Evolutionary conservation across 2,113 vertebrate genomes (phyloP).

Genomic region (Megaptera novaeangliae): DNA sequence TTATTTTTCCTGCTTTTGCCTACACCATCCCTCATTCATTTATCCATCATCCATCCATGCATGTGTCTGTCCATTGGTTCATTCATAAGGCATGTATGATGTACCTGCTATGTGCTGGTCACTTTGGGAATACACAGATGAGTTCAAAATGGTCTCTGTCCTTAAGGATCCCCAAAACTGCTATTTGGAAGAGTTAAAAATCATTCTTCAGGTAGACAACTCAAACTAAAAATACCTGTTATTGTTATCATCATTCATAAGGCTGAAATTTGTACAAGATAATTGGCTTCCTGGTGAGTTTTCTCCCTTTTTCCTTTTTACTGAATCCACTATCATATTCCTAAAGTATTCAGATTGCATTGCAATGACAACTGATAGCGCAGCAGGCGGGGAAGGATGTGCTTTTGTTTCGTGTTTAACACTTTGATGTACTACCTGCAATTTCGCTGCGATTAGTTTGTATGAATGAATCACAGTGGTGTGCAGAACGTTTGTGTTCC

Average conservation of each 20-base stretch:
- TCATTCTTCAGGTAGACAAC: conserved; percentile 17
- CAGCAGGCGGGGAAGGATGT: neutral
- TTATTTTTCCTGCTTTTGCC: neutral
- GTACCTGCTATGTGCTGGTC: neutral
- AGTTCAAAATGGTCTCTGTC: neutral
- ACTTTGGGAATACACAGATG: neutral
- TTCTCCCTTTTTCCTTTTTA: neutral
- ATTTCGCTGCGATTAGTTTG: neutral
- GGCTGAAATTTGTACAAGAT: conserved; percentile 30
- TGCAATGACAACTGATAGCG: neutral
- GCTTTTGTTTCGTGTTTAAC: neutral
- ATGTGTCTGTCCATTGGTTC: neutral
- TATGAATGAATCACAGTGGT: neutral
- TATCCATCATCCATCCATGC: neutral
- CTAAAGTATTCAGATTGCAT: neutral
- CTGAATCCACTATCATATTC: neutral
- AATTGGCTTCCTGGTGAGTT: conserved; percentile 42
- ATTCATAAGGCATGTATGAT: neutral
- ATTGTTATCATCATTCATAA: neutral
- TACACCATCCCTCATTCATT: neutral
- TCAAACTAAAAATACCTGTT: conserved; percentile 35
- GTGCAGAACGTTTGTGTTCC: neutral
- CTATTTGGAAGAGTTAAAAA: neutral
- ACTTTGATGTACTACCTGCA: neutral
- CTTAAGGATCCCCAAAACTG: neutral